Percentiles rank a stretch among this genome's conserved stretches.
Conservation (phyloP, 2,113 vertebrate species). For the Poeciliopsis occidentalis region DNA sequence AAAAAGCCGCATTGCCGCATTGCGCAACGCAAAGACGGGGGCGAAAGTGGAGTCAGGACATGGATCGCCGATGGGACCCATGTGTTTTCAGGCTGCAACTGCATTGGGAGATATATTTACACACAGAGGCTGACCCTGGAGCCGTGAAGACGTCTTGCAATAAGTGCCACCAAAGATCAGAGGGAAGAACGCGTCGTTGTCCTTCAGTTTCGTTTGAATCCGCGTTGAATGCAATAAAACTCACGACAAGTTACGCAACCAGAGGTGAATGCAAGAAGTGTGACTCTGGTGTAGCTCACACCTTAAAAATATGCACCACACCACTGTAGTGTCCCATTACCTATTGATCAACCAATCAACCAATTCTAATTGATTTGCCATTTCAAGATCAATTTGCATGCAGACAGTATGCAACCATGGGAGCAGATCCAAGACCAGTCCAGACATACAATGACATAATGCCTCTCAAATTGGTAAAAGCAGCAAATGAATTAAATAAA, state of each 20-base stretch:
- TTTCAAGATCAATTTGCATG: constrained; percentile 1
- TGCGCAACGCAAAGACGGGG: constrained; percentile 75
- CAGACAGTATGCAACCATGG: background rate
- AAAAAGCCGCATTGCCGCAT: constrained; percentile 75
- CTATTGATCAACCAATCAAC: no score
- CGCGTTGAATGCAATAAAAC: background rate
- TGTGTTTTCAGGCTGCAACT: constrained; percentile 49
- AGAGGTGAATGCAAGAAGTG: background rate
- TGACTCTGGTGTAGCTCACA: background rate
- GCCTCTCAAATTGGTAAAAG: background rate
- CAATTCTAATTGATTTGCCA: no score
- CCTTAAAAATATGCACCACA: constrained; percentile 2
- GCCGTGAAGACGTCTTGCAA: constrained; percentile 26
- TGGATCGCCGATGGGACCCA: constrained; percentile 51
- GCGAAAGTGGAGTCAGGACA: constrained; percentile 60
- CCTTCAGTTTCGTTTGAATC: background rate
- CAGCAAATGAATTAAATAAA: background rate
- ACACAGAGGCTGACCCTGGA: constrained; percentile 14
- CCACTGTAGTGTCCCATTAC: background rate
- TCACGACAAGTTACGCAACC: background rate
- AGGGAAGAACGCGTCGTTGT: constrained; percentile 15
- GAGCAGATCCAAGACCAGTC: background rate
- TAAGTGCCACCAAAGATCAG: background rate
- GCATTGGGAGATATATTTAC: constrained; percentile 40
- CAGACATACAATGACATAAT: background rate